Base-by-base conservation (phyloP, 2,888 invertebrate genomes). In the Drosophila pegasa region DNA sequence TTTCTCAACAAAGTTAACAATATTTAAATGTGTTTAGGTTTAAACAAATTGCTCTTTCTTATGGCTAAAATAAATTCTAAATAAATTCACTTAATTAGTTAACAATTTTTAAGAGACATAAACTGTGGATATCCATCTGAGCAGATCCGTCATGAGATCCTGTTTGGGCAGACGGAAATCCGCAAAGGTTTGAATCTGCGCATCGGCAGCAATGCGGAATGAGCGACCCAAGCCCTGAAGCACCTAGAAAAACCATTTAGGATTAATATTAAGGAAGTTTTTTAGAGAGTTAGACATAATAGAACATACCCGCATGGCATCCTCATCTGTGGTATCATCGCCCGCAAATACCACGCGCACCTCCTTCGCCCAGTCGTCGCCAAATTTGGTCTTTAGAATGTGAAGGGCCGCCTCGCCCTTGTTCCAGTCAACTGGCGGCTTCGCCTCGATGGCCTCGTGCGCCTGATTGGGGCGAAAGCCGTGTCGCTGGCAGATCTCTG, bases 251-350 rank as follows among this genome's bases (percentile, higher is more conserved):
- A 75, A 2, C 37, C 1, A 14, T 2, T 16, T 31, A 20, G 7
- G 48, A 22, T 2, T 33, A 33, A 9, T 9, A 20, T 48, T n/a
- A 7, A 22, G 7, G 3, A 2, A 9, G 35, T 40, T 14, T 6
- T 18, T 45, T 18, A 7, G 7, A n/a, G 9, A n/a, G 16, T 65
- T 41, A n/a, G 9, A n/a, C 14, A 63, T 41, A 27, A 0, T 10
- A 12, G 3, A 10, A 78, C 86, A 87, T 90, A 97, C 97, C 94
- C 94, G 93, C 96, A 97, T 97, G 37, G 97, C 97, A 91, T 97
- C 97, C 93, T 97, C 97, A 90, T 97, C 97, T 0, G 97, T 97
- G 61, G 94, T 95, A 91, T 97, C 97, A 91, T 97, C 97, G 68
- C 97, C 97, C 33, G 95, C 97, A 88, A 97, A 97, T 70, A 97